Evolutionary conservation across 2,888 invertebrate species (phyloP).

Genomic region (Ichneumon xanthorius): DNA sequence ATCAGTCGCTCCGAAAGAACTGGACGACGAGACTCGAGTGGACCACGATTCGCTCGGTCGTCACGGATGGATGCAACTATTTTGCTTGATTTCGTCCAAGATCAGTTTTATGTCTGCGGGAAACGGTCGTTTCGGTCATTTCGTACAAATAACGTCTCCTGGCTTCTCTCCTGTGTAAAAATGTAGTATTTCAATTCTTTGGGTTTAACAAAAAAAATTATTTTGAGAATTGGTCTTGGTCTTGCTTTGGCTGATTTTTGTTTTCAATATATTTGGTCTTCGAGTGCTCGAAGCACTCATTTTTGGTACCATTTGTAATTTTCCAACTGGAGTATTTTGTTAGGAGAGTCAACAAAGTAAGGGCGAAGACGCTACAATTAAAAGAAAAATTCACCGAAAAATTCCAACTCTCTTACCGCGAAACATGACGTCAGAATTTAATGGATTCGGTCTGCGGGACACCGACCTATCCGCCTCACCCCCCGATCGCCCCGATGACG

Average conservation of each 20-base stretch:
- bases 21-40: not conserved
- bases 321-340: too few relatives aligned
- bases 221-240: too few relatives aligned
- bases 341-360: too few relatives aligned
- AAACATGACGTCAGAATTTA: not conserved
- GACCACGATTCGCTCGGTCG: slow-evolving; percentile 29
- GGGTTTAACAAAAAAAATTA: too few relatives aligned
- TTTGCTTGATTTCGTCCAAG: slow-evolving; percentile 13
- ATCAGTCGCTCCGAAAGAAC: slow-evolving; percentile 69
- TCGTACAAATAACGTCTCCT: not conserved
- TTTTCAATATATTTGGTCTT: too few relatives aligned
- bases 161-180: too few relatives aligned
- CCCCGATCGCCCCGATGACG: slow-evolving; percentile 2
- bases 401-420: not conserved
- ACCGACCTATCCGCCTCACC: not conserved
- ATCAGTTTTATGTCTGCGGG: not conserved
- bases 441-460: not conserved
- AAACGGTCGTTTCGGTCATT: not conserved
- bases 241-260: too few relatives aligned
- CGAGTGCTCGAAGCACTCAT: too few relatives aligned
- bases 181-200: too few relatives aligned
- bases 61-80: slow-evolving; percentile 41
- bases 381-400: not conserved
- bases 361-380: too few relatives aligned
- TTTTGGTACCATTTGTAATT: too few relatives aligned